These are phyloP conservation scores for Tinamus major DNA, from an alignment of 2,797 vertebrate species.

Conservation along the genomic window DNA sequence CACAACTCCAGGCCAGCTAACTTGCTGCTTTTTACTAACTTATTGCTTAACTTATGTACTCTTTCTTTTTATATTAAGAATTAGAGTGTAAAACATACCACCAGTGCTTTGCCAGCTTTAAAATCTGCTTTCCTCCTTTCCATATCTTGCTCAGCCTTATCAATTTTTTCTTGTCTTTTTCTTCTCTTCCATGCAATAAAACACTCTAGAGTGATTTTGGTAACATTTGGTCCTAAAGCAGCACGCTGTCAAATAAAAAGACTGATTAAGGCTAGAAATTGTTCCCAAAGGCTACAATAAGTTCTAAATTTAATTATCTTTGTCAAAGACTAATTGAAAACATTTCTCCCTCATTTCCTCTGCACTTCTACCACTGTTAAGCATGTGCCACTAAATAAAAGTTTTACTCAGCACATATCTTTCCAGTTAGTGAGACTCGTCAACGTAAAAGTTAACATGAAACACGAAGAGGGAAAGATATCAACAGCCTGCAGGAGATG, in stretches of 20 bases:
- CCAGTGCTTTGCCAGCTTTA: constrained; percentile 93
- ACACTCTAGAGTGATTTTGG: constrained; percentile 96
- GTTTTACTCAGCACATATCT: background rate
- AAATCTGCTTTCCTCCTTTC: constrained; percentile 98
- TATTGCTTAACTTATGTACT: background rate
- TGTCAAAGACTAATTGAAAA: background rate
- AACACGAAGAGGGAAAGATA: background rate
- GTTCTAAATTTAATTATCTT: background rate
- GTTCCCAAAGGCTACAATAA: background rate
- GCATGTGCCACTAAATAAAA: background rate
- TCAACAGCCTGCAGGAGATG: background rate
- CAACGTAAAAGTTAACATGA: fast-evolving
- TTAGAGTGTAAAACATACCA: constrained; percentile 80
- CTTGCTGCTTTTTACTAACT: no score
- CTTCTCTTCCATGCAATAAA: constrained; percentile 98
- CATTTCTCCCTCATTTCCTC: background rate
- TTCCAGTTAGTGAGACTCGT: background rate
- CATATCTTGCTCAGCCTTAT: constrained; percentile 91
- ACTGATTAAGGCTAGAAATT: background rate
- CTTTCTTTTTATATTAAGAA: background rate
- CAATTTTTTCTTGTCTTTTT: constrained; percentile 96
- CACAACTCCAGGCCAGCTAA: background rate
- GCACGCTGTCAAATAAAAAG: constrained; percentile 83
- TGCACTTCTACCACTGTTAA: background rate
- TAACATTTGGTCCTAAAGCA: constrained; percentile 92